phyloP scores from a whole-genome alignment of 92 coral and sea anemone species.

The Virgularia gustaviana region DNA sequence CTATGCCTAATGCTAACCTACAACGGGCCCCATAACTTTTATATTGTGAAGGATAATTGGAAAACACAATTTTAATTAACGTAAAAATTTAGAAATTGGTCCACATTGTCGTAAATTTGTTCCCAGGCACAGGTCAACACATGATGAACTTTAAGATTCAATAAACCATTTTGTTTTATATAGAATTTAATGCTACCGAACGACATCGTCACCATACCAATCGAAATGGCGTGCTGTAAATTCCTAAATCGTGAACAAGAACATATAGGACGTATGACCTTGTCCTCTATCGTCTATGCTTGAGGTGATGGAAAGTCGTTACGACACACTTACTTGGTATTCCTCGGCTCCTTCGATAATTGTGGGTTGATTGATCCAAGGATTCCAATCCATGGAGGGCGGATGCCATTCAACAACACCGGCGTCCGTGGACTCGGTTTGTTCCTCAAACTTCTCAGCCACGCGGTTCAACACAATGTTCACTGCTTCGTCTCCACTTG shows the following conservation, averaged over 20 bases:
- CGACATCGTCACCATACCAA: no score
- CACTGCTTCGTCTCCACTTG: slow-evolving; percentile 60
- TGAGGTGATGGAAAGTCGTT: neutral
- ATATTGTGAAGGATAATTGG: no score
- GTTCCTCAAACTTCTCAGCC: slow-evolving; percentile 73
- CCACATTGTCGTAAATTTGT: no score
- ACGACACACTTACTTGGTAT: slow-evolving; percentile 40
- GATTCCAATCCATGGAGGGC: slow-evolving; percentile 87
- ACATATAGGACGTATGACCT: neutral
- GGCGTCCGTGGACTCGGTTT: slow-evolving; percentile 47
- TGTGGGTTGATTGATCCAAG: slow-evolving; percentile 86
- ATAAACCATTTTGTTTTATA: no score
- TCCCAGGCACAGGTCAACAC: no score
- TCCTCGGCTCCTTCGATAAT: slow-evolving; percentile 90
- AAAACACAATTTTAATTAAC: no score
- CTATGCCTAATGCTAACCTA: no score
- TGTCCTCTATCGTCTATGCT: neutral
- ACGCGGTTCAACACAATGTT: slow-evolving; percentile 76
- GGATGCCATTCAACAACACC: slow-evolving; percentile 88
- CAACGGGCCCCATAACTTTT: no score
- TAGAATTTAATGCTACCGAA: no score
- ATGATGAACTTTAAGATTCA: no score
- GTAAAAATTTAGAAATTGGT: no score
- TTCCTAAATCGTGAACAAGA: neutral
- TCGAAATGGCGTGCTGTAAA: neutral